Evolutionary conservation across 2,113 vertebrate species (phyloP).

Genomic region (Sardina pilchardus): DNA sequence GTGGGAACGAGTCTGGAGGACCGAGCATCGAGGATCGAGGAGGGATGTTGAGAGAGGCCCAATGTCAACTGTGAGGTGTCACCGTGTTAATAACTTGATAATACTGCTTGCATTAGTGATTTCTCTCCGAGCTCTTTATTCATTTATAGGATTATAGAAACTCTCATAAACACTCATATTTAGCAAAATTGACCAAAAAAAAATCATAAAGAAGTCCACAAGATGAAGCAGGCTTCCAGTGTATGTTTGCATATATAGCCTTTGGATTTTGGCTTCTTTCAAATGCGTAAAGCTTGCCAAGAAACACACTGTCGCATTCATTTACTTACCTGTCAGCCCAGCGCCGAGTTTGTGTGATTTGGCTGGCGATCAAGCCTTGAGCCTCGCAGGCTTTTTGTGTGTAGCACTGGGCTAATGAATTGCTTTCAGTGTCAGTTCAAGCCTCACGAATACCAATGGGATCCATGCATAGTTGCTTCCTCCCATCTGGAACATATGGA

Average conservation of each 20-base stretch:
- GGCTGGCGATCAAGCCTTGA: neutral
- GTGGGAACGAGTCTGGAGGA: no score
- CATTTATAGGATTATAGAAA: neutral
- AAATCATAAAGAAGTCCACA: neutral
- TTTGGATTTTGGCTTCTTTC: neutral
- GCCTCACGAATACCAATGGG: neutral
- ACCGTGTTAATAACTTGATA: neutral
- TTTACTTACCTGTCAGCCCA: slow-evolving; percentile 6
- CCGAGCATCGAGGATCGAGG: no score
- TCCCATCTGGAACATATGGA: neutral
- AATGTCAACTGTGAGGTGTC: neutral
- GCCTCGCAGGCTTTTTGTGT: neutral
- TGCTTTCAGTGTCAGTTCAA: neutral
- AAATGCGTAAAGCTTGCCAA: neutral
- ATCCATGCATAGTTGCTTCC: neutral
- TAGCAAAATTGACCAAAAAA: neutral
- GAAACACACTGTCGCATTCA: slow-evolving; percentile 4
- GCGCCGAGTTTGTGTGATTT: neutral
- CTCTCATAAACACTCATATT: neutral
- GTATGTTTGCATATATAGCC: neutral
- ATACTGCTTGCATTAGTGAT: neutral
- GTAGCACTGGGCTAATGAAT: neutral
- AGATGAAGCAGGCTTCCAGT: neutral
- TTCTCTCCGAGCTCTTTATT: neutral
- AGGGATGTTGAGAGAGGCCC: no score